Percentiles rank a stretch among this genome's conserved stretches.
Conservation (phyloP, 2,113 vertebrate species). For the Brachyistius frenatus region DNA sequence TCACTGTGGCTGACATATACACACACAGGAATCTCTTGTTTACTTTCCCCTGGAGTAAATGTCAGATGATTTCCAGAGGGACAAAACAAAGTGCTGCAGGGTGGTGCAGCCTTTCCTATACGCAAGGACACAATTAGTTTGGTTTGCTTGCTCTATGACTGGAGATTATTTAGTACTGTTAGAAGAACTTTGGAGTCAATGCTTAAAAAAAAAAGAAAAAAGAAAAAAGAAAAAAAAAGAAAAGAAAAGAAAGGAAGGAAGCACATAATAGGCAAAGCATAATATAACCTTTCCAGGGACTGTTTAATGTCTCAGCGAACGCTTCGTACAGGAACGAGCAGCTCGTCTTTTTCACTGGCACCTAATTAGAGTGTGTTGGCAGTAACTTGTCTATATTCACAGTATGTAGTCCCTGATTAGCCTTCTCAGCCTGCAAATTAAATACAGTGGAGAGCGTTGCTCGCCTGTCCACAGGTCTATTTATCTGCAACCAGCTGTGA, state of each 20-base stretch:
- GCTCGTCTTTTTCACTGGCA: constrained; percentile 13
- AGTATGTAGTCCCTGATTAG: constrained; percentile 58
- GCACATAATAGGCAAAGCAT: constrained; percentile 34
- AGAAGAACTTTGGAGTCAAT: constrained; percentile 1
- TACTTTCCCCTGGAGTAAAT: constrained; percentile 33
- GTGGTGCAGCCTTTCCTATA: not conserved
- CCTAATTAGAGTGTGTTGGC: constrained; percentile 65
- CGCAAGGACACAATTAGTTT: too few relatives aligned
- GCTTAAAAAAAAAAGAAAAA: constrained; percentile 1
- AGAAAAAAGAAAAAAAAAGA: constrained; percentile 7
- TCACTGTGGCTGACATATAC: not conserved
- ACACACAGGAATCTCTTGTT: constrained; percentile 21
- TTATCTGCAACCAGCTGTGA: constrained; percentile 60
- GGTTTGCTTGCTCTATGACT: not conserved
- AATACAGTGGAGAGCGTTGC: constrained; percentile 43
- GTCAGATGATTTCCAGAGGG: constrained; percentile 28
- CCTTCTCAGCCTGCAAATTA: constrained; percentile 57
- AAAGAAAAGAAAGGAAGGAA: constrained; percentile 17
- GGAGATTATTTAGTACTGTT: not conserved
- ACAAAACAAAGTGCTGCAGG: constrained; percentile 2
- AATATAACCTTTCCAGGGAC: constrained; percentile 38
- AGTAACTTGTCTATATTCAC: constrained; percentile 56
- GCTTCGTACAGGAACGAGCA: constrained; percentile 31
- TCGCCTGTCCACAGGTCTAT: constrained; percentile 6
- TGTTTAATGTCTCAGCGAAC: constrained; percentile 44